A percentile compares a stretch with the other conserved stretches of the same genome.
Conservation (phyloP, 2,888 invertebrate species). For the Campopleginae sp. region DNA sequence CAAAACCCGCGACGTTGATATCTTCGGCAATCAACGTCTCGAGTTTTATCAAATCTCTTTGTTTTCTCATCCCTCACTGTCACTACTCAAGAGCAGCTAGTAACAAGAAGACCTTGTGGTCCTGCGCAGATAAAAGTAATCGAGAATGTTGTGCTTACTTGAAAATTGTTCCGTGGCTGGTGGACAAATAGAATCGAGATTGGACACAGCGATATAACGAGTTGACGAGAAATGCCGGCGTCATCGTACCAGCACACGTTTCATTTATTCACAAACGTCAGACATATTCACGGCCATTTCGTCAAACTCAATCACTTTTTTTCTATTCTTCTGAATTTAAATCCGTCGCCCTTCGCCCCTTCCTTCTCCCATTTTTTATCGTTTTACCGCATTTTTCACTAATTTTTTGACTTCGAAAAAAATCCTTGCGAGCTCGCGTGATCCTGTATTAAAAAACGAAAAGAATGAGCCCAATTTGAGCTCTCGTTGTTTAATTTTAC, state of each 20-base stretch:
- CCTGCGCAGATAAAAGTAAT: background rate
- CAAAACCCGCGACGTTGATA: background rate
- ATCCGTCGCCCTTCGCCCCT: no score
- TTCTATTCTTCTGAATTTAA: no score
- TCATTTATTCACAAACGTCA: conserved; percentile 6
- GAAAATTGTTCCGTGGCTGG: background rate
- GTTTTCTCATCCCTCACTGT: background rate
- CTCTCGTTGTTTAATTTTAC: no score
- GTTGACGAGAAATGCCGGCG: conserved; percentile 7
- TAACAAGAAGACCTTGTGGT: background rate
- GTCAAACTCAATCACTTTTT: no score
- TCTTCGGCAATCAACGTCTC: conserved; percentile 36
- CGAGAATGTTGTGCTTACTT: background rate
- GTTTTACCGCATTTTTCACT: no score
- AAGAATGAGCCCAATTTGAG: no score
- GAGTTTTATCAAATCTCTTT: conserved; percentile 37
- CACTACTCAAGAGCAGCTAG: background rate
- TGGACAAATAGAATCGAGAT: conserved; percentile 1
- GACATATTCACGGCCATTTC: background rate
- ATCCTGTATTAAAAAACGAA: no score
- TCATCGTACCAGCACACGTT: conserved; percentile 9
- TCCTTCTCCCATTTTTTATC: no score
- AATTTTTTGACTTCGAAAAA: no score
- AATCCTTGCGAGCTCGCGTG: no score
- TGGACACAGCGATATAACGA: conserved; percentile 3